Percentiles rank a stretch among this genome's conserved stretches.
These are phyloP conservation scores for Esox lucius DNA, from an alignment of 2,797 vertebrate species.

Conservation along the genomic window DNA sequence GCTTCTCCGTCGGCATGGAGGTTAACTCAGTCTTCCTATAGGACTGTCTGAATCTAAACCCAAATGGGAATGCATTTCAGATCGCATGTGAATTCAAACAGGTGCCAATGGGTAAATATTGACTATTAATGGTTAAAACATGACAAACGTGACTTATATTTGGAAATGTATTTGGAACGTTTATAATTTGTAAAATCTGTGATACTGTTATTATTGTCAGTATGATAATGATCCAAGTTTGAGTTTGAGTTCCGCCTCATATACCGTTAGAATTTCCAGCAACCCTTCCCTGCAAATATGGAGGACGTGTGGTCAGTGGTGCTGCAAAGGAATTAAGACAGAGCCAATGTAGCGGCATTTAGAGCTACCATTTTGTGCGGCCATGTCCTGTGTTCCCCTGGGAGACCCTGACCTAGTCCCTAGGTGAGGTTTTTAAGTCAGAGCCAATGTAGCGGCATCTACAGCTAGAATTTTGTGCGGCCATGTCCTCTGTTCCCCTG, in stretches of 20 bases:
- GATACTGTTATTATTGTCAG: no score
- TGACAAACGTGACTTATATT: no score
- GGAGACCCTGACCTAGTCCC: neutral
- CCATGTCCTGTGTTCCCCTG: neutral
- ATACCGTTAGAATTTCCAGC: no score
- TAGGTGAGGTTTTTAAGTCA: neutral
- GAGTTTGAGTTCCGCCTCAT: no score
- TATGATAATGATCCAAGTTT: no score
- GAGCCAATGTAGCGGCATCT: neutral
- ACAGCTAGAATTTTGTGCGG: neutral
- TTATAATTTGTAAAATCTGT: no score
- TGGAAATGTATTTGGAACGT: no score
- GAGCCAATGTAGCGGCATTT: neutral
- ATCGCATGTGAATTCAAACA: no score
- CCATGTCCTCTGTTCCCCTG: neutral
- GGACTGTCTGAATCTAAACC: constrained; percentile 25
- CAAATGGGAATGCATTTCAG: constrained; percentile 18
- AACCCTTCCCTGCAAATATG: no score
- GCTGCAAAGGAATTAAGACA: neutral
- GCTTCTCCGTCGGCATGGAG: constrained; percentile 9
- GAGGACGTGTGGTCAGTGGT: no score
- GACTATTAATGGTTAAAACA: neutral
- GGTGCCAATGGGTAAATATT: no score
- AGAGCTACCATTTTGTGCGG: neutral
- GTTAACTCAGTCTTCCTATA: constrained; percentile 16